Percentiles rank a stretch among this genome's conserved stretches.
Conservation (phyloP, 2,113 vertebrate genomes). For the Macrotis lagotis region DNA sequence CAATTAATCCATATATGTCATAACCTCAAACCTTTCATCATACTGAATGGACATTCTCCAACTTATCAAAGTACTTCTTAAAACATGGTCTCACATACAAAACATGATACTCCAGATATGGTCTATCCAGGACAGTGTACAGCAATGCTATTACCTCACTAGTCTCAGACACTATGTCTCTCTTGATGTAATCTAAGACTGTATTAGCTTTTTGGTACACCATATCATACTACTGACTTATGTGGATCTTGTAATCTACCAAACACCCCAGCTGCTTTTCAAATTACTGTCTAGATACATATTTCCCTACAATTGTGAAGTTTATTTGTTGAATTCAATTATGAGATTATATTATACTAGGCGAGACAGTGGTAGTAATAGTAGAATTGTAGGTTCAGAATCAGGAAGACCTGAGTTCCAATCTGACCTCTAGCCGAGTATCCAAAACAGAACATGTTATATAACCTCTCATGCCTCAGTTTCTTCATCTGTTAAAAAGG, state of each 20-base stretch:
- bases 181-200: neutral
- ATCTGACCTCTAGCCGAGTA: neutral
- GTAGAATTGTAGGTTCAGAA: neutral
- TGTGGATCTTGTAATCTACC: neutral
- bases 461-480: neutral
- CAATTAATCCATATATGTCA: neutral
- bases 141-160: neutral
- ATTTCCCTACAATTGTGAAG: neutral
- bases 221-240: neutral
- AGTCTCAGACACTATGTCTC: neutral
- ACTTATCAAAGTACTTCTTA: neutral
- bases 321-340: neutral
- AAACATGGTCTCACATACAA: neutral
- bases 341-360: neutral
- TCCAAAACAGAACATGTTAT: neutral
- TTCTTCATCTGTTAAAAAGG: neutral
- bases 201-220: neutral
- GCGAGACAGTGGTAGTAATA: neutral
- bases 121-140: neutral
- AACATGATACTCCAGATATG: neutral
- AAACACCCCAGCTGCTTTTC: neutral
- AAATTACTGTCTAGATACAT: neutral
- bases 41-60: neutral
- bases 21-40: neutral
- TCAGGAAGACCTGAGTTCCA: neutral